A percentile compares a stretch with the other conserved stretches of the same genome.
phyloP scores from a whole-genome alignment of 1,140 invertebrate genomes.

The Rhynchophorus ferrugineus region DNA sequence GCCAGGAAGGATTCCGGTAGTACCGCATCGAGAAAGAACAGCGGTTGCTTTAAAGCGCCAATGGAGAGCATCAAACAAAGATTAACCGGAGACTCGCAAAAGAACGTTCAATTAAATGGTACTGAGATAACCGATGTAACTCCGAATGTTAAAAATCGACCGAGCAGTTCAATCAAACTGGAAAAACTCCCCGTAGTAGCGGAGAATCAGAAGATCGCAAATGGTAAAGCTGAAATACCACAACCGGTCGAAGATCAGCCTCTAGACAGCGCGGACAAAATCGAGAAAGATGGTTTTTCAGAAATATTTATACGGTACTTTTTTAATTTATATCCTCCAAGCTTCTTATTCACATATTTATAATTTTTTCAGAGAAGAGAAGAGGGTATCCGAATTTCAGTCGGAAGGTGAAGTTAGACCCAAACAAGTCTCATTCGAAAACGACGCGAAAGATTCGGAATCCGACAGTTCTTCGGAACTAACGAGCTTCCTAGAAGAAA shows the following conservation, averaged over 20 bases:
- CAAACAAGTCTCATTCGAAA: not conserved
- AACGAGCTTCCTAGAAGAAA: slow-evolving; percentile 1
- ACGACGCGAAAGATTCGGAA: not conserved
- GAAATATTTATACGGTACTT: too few species aligned
- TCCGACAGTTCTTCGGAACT: not conserved
- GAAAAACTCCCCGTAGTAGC: slow-evolving; percentile 14
- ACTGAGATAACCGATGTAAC: not conserved
- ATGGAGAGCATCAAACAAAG: slow-evolving; percentile 26
- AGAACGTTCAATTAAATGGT: not conserved
- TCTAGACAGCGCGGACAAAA: too few species aligned
- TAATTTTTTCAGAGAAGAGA: not conserved
- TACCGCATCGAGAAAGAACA: not conserved
- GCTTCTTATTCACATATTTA: not conserved
- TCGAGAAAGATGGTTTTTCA: too few species aligned
- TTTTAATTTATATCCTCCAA: too few species aligned
- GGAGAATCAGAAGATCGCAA: slow-evolving; percentile 12
- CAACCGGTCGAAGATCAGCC: too few species aligned
- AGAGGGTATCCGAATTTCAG: not conserved
- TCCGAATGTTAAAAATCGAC: slow-evolving; percentile 9
- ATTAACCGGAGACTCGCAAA: not conserved
- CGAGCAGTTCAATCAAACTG: slow-evolving; percentile 12
- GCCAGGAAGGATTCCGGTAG: slow-evolving; percentile 4
- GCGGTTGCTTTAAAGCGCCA: slow-evolving; percentile 9
- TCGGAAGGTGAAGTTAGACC: too few species aligned
- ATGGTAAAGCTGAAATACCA: too few species aligned